Percentiles rank a stretch among this genome's conserved stretches.
phyloP scores from a whole-genome alignment of 2,888 invertebrate species.

The Apotomis betuletana region DNA sequence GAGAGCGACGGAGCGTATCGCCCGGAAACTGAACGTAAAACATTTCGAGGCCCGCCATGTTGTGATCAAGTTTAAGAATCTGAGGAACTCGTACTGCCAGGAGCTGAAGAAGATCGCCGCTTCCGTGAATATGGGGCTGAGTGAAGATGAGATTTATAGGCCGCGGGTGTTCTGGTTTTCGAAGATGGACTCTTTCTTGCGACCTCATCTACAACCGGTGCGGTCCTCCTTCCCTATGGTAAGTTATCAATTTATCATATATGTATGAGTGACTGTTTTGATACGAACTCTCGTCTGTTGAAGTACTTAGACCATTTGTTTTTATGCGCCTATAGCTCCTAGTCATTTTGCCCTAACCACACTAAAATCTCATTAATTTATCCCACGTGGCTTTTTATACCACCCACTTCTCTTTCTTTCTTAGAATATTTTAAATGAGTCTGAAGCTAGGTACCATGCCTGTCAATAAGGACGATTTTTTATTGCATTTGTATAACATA shows the following conservation, averaged over 20 bases:
- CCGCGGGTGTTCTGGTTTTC: constrained; percentile 61
- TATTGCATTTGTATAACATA: no score
- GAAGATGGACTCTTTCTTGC: constrained; percentile 61
- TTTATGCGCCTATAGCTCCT: no score
- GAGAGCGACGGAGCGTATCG: constrained; percentile 56
- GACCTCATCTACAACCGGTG: constrained; percentile 53
- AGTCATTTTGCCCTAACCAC: no score
- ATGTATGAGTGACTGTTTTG: no score
- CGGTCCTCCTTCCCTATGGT: constrained; percentile 27
- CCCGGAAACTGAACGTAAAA: constrained; percentile 54
- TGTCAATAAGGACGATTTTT: no score
- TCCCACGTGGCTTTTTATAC: no score
- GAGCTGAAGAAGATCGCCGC: constrained; percentile 63
- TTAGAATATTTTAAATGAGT: no score
- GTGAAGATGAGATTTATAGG: constrained; percentile 49
- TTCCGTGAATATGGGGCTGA: constrained; percentile 41
- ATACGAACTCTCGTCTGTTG: no score
- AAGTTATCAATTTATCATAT: not conserved
- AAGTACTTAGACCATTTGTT: no score
- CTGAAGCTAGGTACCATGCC: no score
- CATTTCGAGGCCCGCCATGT: constrained; percentile 61
- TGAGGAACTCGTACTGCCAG: constrained; percentile 66
- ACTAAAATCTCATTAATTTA: no score
- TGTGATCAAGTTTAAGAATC: constrained; percentile 65
- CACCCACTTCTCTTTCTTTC: no score